Percentiles rank a stretch among this genome's conserved stretches.
phyloP scores from a whole-genome alignment of 2,113 vertebrate genomes.

The Chloropsis cyanopogon region DNA sequence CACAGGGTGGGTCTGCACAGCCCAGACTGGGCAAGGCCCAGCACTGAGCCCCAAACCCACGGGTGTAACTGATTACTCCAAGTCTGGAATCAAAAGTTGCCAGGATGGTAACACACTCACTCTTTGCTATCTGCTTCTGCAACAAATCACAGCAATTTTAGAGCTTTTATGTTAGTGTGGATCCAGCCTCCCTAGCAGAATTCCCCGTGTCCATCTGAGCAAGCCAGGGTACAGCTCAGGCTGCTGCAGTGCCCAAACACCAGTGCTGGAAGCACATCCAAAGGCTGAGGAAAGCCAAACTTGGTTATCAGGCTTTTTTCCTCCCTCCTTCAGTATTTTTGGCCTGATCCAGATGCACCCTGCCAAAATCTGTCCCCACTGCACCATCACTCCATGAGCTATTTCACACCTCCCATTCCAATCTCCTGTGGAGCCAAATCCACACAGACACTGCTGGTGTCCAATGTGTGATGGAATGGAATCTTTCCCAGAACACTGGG shows the following conservation, averaged over 20 bases:
- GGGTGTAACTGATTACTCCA: neutral
- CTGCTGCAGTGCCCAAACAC: neutral
- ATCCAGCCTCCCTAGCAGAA: neutral
- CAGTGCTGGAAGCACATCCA: neutral
- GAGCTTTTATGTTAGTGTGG: neutral
- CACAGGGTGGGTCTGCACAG: neutral
- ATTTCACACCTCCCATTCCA: slow-evolving; percentile 13
- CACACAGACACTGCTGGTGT: neutral
- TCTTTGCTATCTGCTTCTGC: neutral
- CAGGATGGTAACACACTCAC: neutral
- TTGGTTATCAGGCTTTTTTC: neutral
- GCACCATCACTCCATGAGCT: slow-evolving; percentile 1
- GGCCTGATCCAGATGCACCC: neutral
- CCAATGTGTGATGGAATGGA: neutral
- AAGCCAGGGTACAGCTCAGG: neutral
- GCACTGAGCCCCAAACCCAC: neutral
- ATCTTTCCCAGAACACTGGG: neutral
- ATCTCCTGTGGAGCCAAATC: neutral
- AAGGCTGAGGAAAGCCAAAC: neutral
- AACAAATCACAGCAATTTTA: neutral
- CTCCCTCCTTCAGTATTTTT: neutral
- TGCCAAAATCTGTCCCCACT: neutral
- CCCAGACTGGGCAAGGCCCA: neutral
- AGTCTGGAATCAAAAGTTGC: neutral
- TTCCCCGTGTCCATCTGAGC: neutral